Percentiles rank a stretch among this genome's conserved stretches.
phyloP scores from a whole-genome alignment of 2,888 invertebrate species.

The Lottia scabra region DNA sequence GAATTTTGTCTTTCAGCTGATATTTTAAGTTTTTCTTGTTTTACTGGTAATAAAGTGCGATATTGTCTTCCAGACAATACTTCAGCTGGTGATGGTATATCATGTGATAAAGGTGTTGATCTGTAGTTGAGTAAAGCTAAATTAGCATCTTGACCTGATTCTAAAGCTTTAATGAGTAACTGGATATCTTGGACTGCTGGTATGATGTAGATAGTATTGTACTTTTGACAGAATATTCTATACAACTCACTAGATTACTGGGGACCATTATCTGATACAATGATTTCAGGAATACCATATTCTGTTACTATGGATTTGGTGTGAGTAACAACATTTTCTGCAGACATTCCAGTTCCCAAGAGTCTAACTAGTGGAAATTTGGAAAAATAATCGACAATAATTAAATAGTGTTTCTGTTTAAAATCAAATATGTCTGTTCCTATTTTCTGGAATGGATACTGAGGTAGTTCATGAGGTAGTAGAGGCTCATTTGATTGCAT shows the following conservation, averaged over 20 bases:
- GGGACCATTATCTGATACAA: background rate
- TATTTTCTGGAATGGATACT: constrained; percentile 6
- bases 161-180: constrained; percentile 5
- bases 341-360: background rate
- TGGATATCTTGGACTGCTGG: constrained; percentile 2
- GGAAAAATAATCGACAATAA: constrained; percentile 10
- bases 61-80: background rate
- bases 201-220: background rate
- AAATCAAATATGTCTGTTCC: constrained; percentile 7
- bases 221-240: background rate
- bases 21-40: background rate
- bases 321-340: background rate
- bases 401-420: background rate
- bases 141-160: background rate
- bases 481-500: constrained; percentile 3
- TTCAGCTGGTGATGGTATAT: background rate
- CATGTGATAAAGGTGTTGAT: background rate
- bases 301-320: background rate
- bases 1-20: background rate
- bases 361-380: background rate
- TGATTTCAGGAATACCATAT: background rate
- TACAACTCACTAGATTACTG: background rate
- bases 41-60: constrained; percentile 9
- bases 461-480: constrained; percentile 2
- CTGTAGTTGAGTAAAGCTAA: constrained; percentile 4